These are phyloP conservation scores for Drosophila cognata DNA, from an alignment of 2,888 invertebrate species.

Conservation along the genomic window DNA sequence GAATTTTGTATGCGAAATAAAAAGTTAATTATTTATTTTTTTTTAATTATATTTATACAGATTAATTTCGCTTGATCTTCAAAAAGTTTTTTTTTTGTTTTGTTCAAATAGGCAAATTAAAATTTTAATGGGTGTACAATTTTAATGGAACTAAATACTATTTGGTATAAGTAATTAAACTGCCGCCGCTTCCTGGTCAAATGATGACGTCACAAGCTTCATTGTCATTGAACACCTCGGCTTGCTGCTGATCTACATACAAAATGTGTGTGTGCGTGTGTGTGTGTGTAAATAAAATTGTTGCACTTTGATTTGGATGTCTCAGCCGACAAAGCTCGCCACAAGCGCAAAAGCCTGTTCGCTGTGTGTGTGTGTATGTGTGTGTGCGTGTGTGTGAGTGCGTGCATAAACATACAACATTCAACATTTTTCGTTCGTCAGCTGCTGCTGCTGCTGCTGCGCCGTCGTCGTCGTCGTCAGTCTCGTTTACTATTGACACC, in stretches of 20 bases:
- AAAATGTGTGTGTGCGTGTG: slow-evolving; percentile 31
- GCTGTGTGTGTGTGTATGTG: not conserved
- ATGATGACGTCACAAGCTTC: slow-evolving; percentile 20
- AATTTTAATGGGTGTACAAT: not conserved
- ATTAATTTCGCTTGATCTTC: not conserved
- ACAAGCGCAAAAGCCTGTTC: slow-evolving; percentile 12
- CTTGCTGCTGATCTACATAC: slow-evolving; percentile 14
- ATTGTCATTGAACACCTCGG: not conserved
- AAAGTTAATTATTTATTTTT: not conserved
- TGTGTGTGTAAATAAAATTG: slow-evolving; percentile 47
- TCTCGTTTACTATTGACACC: slow-evolving; percentile 82
- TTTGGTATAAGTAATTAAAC: not conserved
- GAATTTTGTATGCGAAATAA: not conserved
- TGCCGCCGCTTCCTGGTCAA: slow-evolving; percentile 19
- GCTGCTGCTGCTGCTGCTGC: slow-evolving; percentile 30
- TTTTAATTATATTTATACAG: not conserved
- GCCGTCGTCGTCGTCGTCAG: slow-evolving; percentile 51
- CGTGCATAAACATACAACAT: slow-evolving; percentile 70
- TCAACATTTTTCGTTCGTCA: slow-evolving; percentile 52
- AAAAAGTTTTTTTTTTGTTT: not conserved
- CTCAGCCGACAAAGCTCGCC: not conserved
- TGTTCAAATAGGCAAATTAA: not conserved
- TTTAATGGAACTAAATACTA: not conserved
- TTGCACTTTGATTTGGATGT: slow-evolving; percentile 58
- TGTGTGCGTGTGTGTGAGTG: slow-evolving; percentile 29